These are phyloP conservation scores for Podarcis raffonei DNA, from an alignment of 2,113 vertebrate species.

Conservation along the genomic window DNA sequence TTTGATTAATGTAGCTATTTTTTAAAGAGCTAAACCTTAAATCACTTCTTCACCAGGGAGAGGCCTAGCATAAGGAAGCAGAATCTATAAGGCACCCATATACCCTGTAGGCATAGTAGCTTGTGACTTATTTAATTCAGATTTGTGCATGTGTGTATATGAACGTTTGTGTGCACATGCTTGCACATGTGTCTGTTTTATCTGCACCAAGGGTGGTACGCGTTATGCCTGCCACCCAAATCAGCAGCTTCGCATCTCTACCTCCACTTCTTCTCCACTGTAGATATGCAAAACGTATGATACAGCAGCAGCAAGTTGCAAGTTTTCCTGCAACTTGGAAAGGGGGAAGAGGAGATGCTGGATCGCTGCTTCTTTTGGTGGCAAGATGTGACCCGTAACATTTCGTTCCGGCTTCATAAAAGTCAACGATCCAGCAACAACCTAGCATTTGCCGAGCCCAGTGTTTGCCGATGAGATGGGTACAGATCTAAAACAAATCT, in stretches of 20 bases:
- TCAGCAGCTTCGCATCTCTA: too few species aligned
- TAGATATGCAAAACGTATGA: background rate
- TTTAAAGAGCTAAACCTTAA: background rate
- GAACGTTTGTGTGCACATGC: too few species aligned
- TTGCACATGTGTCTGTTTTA: background rate
- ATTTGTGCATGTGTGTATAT: background rate
- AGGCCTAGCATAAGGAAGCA: background rate
- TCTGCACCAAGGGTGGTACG: too few species aligned
- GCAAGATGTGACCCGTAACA: background rate
- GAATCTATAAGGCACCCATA: background rate
- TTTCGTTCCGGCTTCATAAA: background rate
- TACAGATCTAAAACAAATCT: background rate
- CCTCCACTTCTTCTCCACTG: background rate
- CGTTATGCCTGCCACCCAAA: background rate
- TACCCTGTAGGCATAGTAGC: background rate
- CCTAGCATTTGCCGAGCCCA: background rate
- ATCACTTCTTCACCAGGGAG: background rate
- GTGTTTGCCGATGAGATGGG: fast-evolving
- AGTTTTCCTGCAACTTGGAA: too few species aligned
- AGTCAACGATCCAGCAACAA: background rate
- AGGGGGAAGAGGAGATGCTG: background rate
- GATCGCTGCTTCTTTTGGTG: background rate
- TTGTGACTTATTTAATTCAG: background rate
- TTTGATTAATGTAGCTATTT: too few species aligned
- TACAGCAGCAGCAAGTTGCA: background rate